Base-by-base conservation (phyloP, 1,140 invertebrate genomes). In the Acyrthosiphon pisum region DNA sequence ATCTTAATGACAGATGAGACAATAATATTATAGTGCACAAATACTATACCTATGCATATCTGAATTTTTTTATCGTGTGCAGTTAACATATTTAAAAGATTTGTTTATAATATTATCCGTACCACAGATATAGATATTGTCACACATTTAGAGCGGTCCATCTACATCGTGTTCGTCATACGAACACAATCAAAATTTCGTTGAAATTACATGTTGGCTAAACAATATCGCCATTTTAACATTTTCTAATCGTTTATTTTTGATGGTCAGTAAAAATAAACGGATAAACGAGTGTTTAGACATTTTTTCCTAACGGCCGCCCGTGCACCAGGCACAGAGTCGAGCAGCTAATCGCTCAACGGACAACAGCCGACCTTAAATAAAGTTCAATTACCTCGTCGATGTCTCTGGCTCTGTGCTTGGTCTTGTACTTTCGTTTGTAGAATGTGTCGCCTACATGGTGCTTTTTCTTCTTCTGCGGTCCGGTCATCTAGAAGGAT, bases 371-470 rank as follows among this genome's bases (percentile, higher is more conserved):
- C 30, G 30, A n/a, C 2, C 14, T 6, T 76, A n/a, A 93, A 91
- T 11, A 89, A 84, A 30, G 50, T 22, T 23, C 46, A 60, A 44
- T 94, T 95, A 97, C 97, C 96, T 97, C 95, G 94, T 98, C 97
- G 46, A 98, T 96, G 96, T 98, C 97, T 94, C 97, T 97, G 11
- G 96, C 97, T 94, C 97, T 96, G 94, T 97, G 96, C 94, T 96
- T 97, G 35, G 97, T 96, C 95, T 96, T 96, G 96, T 97, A 97
- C 46, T 97, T 95, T 94, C 96, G 97, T 95, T 97, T 97, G 93
- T 97, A 95, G 95, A 97, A 97, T 93, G 97, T 97, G 95, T 98
- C 97, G 56, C 97, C 97, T 94, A 96, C 95, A 94, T 98, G 97
- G 95, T 97, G 97, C 95, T 97, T 98, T 95, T 97, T 97, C 84